Conservation (phyloP, 2,797 vertebrate species). For the Muscicapa striata region DNA sequence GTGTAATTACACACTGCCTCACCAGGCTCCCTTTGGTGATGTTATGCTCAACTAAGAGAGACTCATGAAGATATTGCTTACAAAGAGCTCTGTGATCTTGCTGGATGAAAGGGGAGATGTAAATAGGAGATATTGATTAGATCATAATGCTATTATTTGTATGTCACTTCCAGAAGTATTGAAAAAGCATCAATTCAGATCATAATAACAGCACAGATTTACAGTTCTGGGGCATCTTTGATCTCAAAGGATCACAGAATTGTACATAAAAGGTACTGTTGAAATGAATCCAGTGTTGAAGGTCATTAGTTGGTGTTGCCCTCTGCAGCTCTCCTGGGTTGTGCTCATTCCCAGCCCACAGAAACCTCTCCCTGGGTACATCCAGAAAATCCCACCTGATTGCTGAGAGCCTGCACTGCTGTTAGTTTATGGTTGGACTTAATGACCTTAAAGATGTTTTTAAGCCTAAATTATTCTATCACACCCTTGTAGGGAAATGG, state of each 20-base stretch:
- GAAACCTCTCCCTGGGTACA: neutral
- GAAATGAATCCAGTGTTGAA: neutral
- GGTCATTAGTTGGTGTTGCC: neutral
- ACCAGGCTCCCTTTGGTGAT: constrained; percentile 33
- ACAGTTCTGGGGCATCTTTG: constrained; percentile 31
- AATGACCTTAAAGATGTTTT: neutral
- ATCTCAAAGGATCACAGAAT: constrained; percentile 47
- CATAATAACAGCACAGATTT: constrained; percentile 4
- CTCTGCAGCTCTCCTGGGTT: neutral
- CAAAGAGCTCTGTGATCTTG: constrained; percentile 62
- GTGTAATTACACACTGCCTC: constrained; percentile 18
- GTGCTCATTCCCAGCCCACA: neutral
- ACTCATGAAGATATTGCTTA: constrained; percentile 34
- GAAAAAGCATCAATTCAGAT: constrained; percentile 46
- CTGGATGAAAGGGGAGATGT: constrained; percentile 62
- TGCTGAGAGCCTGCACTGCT: neutral
- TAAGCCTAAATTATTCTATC: neutral
- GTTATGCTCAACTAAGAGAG: constrained; percentile 2
- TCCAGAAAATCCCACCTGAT: neutral
- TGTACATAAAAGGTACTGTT: neutral
- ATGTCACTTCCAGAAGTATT: constrained; percentile 39
- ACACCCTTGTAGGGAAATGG: neutral
- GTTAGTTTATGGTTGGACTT: neutral
- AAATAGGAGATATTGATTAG: constrained; percentile 62
- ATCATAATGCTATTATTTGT: constrained; percentile 59